Conservation (phyloP, 2,797 vertebrate genomes). For the Leptoclinus maculatus region DNA sequence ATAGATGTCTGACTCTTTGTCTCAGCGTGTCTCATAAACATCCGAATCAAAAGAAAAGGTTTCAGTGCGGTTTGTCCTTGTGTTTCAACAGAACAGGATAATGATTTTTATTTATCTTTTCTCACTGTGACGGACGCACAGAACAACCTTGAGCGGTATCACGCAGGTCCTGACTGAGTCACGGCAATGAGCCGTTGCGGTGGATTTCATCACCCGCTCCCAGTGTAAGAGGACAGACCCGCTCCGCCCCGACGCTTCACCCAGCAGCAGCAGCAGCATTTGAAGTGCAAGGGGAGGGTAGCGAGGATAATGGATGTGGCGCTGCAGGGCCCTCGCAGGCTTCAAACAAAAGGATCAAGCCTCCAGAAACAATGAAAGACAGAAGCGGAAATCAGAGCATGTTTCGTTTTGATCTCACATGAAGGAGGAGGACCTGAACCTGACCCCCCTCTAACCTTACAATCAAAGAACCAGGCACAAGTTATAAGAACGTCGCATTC, state of each 20-base stretch:
- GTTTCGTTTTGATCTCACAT: background rate
- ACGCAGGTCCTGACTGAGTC: constrained; percentile 41
- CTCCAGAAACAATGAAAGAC: constrained; percentile 1
- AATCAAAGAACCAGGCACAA: background rate
- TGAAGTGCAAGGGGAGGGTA: constrained; percentile 12
- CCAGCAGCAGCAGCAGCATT: constrained; percentile 18
- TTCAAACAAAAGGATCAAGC: constrained; percentile 17
- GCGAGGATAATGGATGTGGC: background rate
- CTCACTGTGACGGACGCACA: constrained; percentile 10
- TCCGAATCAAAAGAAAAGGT: background rate
- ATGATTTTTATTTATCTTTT: background rate
- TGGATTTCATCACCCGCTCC: constrained; percentile 56
- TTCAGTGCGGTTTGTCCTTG: background rate
- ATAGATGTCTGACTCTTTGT: background rate
- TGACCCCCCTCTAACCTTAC: background rate
- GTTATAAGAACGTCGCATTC: background rate
- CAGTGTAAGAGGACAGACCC: constrained; percentile 18
- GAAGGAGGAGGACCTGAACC: background rate
- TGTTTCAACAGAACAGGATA: background rate
- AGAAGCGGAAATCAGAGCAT: constrained; percentile 1
- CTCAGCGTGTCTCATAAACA: background rate
- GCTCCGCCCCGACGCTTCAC: background rate
- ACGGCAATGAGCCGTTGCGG: constrained; percentile 40
- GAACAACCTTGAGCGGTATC: constrained; percentile 39
- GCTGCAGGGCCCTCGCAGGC: background rate